Percentiles rank a stretch among this genome's conserved stretches.
These are phyloP conservation scores for Temnothorax nylanderi DNA, from an alignment of 1,140 invertebrate genomes.

Conservation along the genomic window DNA sequence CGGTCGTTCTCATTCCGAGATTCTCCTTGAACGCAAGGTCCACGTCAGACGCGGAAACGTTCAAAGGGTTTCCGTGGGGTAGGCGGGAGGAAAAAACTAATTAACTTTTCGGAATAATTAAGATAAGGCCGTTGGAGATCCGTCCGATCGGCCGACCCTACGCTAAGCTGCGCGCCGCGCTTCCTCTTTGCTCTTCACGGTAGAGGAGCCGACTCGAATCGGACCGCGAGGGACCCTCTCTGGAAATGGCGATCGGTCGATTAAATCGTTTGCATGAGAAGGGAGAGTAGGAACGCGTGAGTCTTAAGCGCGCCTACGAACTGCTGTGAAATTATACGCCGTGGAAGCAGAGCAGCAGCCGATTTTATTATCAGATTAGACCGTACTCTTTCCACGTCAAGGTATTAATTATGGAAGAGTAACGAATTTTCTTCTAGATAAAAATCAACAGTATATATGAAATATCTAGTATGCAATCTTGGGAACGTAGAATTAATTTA, in stretches of 20 bases:
- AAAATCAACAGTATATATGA: background rate
- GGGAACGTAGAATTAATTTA: background rate
- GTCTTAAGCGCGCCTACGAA: conserved; percentile 44
- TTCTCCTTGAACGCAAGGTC: conserved; percentile 75
- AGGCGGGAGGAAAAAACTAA: conserved; percentile 80
- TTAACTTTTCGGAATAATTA: conserved; percentile 84
- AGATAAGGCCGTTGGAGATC: conserved; percentile 80
- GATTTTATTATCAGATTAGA: conserved; percentile 49
- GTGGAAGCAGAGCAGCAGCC: conserved; percentile 7
- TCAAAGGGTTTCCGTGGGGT: conserved; percentile 74
- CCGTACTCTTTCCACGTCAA: background rate
- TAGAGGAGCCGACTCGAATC: conserved; percentile 63
- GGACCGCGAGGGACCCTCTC: conserved; percentile 51
- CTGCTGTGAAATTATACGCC: conserved; percentile 41
- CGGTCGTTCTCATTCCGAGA: conserved; percentile 76
- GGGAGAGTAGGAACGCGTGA: conserved; percentile 48
- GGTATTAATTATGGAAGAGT: background rate
- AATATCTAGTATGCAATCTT: background rate
- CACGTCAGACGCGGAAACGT: conserved; percentile 75
- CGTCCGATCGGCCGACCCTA: conserved; percentile 74
- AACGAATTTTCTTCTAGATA: background rate
- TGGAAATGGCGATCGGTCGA: conserved; percentile 75
- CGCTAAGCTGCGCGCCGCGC: conserved; percentile 23
- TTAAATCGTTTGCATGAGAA: conserved; percentile 77
- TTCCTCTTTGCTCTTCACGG: conserved; percentile 63